Evolutionary conservation across 2,888 invertebrate species (phyloP).

Genomic region (Tinea trinotella): DNA sequence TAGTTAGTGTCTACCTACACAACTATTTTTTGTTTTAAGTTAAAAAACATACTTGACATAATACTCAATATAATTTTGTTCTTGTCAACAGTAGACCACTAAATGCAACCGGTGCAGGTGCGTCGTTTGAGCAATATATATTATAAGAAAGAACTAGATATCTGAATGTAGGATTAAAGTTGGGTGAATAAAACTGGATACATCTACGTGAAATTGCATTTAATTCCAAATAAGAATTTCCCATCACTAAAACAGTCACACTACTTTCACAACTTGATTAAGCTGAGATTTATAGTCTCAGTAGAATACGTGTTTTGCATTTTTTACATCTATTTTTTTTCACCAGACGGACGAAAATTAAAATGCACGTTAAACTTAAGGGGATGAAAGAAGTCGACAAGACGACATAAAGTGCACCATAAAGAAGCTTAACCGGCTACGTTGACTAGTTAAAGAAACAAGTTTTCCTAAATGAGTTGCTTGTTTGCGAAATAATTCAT

Average conservation of each 20-base stretch:
- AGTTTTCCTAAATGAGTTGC: constrained; percentile 1
- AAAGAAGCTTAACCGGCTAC: constrained; percentile 49
- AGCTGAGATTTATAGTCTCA: constrained; percentile 24
- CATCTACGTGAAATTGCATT: no score
- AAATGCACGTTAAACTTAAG: constrained; percentile 56
- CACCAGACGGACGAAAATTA: constrained; percentile 35
- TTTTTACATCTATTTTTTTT: constrained; percentile 9
- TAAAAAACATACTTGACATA: no score
- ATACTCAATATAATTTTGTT: no score
- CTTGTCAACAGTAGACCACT: no score
- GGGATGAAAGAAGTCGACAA: constrained; percentile 55
- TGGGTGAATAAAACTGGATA: no score
- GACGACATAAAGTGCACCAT: constrained; percentile 60
- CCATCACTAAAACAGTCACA: background rate
- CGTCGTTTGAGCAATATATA: no score
- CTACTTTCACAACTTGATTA: constrained; percentile 18
- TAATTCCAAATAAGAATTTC: background rate
- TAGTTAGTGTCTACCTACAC: no score
- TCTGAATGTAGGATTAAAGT: no score
- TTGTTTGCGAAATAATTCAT: constrained; percentile 9
- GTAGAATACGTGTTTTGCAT: background rate
- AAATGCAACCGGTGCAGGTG: no score
- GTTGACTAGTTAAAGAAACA: constrained; percentile 34
- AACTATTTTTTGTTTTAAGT: no score
- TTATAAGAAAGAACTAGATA: no score